phyloP scores from a whole-genome alignment of 1,140 invertebrate species.

The Lepeophtheirus salmonis region DNA sequence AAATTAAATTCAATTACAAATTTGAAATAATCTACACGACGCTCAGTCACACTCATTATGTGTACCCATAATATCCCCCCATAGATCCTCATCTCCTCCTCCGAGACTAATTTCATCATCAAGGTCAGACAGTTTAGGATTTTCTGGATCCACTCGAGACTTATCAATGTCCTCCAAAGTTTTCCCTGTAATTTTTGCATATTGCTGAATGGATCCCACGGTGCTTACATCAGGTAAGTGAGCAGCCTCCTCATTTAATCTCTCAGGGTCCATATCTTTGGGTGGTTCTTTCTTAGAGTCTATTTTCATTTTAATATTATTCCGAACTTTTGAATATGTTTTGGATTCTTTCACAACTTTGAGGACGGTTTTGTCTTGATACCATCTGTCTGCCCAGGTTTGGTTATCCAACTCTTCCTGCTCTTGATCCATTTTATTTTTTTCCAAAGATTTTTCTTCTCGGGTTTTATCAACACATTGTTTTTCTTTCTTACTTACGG shows the following conservation, averaged over 20 bases:
- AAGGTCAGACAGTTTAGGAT: too few relatives aligned
- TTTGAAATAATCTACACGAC: too few relatives aligned
- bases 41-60: too few relatives aligned
- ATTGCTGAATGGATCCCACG: constrained; percentile 8
- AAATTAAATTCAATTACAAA: too few relatives aligned
- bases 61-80: constrained; percentile 5
- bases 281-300: background rate
- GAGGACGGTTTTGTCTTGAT: constrained; percentile 25
- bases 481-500: constrained; percentile 2
- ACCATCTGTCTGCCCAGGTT: constrained; percentile 26
- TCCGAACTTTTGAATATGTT: constrained; percentile 24
- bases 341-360: constrained; percentile 25
- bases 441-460: background rate
- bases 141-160: too few relatives aligned
- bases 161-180: background rate
- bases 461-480: background rate
- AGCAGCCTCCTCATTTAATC: background rate
- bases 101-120: constrained; percentile 9
- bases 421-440: constrained; percentile 1
- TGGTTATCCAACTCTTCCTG: constrained; percentile 18
- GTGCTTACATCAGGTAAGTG: constrained; percentile 1
- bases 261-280: background rate
- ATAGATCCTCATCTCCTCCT: constrained; percentile 4
- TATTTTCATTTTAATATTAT: constrained; percentile 21
- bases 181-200: background rate